Conservation (phyloP, 2,888 invertebrate genomes). For the Brenthis ino region DNA sequence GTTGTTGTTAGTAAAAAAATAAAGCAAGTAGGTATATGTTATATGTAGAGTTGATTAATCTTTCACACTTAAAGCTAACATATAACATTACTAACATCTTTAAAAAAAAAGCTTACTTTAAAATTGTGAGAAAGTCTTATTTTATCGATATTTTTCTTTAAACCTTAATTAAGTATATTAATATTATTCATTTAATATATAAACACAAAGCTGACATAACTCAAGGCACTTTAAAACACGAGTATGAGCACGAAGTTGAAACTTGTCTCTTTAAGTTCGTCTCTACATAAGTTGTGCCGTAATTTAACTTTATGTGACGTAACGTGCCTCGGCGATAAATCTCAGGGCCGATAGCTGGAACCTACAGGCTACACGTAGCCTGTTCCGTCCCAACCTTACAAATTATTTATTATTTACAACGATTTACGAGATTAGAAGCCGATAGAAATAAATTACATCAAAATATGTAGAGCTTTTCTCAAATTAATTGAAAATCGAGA, state of each 20-base stretch:
- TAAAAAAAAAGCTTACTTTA: too few species aligned
- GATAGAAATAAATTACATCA: conserved; percentile 10
- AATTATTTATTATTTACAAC: conserved; percentile 16
- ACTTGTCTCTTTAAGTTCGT: conserved; percentile 28
- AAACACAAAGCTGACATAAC: conserved; percentile 7
- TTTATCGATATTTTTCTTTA: too few species aligned
- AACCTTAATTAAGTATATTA: too few species aligned
- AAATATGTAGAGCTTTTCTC: background rate
- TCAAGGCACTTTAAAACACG: conserved; percentile 10
- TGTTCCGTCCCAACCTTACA: background rate
- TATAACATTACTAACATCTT: too few species aligned
- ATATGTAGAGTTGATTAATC: too few species aligned
- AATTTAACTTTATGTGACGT: conserved; percentile 65
- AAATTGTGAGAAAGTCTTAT: too few species aligned
- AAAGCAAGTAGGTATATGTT: too few species aligned
- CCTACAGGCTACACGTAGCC: background rate
- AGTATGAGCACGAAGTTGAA: conserved; percentile 18
- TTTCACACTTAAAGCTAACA: too few species aligned
- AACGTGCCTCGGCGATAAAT: conserved; percentile 33
- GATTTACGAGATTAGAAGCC: background rate
- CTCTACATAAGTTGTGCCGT: conserved; percentile 48
- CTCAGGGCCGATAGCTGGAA: conserved; percentile 26
- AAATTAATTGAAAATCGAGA: background rate
- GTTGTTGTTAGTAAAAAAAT: too few species aligned
- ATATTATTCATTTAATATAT: background rate